Base-by-base conservation (phyloP, 2,797 vertebrate genomes). In the Leptatherina wallacei region DNA sequence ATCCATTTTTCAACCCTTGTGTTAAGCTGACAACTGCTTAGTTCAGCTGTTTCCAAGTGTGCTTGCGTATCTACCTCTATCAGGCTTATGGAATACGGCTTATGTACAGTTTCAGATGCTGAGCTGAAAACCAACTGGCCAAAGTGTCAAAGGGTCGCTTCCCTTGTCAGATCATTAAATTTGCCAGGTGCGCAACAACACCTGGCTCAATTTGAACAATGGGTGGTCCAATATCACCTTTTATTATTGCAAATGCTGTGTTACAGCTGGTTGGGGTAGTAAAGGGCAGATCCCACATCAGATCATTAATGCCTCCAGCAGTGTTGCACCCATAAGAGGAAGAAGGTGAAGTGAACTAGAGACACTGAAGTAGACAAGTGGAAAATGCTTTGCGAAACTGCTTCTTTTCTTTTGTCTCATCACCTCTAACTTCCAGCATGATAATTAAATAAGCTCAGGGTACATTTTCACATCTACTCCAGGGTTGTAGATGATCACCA, bases 91-190 rank as follows among this genome's bases (percentile, higher is more conserved):
- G 72, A 83, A 73, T 65, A 54, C 54, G 73, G 30, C 20, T 57
- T 22, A 7, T 59, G 56, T 56, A 58, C 57, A 11, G 36, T 49
- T 32, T 14, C 6, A 67, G 42, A 36, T 3, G 22, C 32, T 35
- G 38, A 63, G 44, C 20, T 57, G 22, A 57, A 64, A 71, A 61
- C 32, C 55, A 72, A 8, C 24, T 38, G 18, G 85, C 84, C 52
- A 70, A 54, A 65, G 65, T 67, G 78, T 82, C 73, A 78, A 75
- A 69, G 78, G 86, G 81, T 87, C 20, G 2, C 56, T 68, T 91
- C 86, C 83, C 89, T 65, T 75, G 85, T 86, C 81, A 91, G 80
- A 81, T 91, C 91, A 91, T 90, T 91, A 91, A 83, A 81, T 83
- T 85, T 89, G 54, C 65, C 78, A 80, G 85, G 87, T 89, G 86